Evolutionary conservation across 2,113 vertebrate genomes (phyloP), one percentile per base, ranked within the genome.

Genomic region (Peucedramus taeniatus): DNA sequence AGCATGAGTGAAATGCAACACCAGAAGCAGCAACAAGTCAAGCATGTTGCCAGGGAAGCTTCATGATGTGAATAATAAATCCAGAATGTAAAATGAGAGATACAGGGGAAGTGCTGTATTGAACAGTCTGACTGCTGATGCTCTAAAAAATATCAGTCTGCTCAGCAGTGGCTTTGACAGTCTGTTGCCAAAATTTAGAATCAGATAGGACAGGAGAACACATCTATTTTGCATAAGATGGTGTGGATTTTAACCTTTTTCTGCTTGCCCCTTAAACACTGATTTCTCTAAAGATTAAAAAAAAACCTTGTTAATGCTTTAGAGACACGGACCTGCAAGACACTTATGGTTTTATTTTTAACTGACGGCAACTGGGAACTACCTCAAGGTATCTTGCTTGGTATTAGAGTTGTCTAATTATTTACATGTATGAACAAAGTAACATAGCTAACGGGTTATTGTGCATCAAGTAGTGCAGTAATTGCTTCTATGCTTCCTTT

Each of bases 51-150:
- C 75, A 40, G 12, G 56, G 45, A 60, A 90, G 24, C 51, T 57
- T 85, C 64, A 74, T 90, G 69, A 90, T 69, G 33, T 78, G 78
- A 91, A 93, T 96, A 92, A 92, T 69, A 91, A 94, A 75, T 70
- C 44, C 17, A 71, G 45, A 33, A 60, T 72, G 28, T 47, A 51
- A 89, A 22, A 84, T 90, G 44, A 81, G 50, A 78, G 30, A 63
- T 64, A 39, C 24, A 77, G 18, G 7, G 37, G 57, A 71, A 85
- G 30, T 56, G 30, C 68, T 82, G 30, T 64, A 85, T 61, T 69
- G 49, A 93, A n/a, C 44, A 72, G 15, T 40, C 39, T 71, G 83
- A 53, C 26, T 94, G 40, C 17, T 79, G 57, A 47, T 60, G 21
- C 59, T 70, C 21, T 61, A 60, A 40, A 64, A 85, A 95, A 49